These are phyloP conservation scores for Cercocebus atys DNA, from an alignment of 2,113 vertebrate genomes.

Conservation along the genomic window DNA sequence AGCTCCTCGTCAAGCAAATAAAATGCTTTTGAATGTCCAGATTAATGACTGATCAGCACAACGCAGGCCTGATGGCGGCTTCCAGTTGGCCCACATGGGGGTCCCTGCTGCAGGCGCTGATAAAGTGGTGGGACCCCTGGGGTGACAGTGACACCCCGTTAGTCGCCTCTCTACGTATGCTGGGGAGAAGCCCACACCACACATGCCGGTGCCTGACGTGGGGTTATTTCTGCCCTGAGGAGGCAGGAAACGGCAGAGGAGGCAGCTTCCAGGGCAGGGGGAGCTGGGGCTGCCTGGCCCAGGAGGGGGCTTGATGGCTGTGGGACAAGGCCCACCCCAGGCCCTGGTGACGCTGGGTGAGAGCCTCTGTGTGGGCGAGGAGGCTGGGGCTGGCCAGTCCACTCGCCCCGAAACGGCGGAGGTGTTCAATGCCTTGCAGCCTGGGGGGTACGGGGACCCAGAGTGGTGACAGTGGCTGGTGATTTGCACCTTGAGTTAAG, in stretches of 20 bases:
- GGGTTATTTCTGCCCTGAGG: fast-evolving
- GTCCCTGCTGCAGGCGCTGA: conserved; percentile 62
- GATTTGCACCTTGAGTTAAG: not conserved
- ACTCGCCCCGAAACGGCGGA: fast-evolving
- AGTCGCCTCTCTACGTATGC: conserved; percentile 82
- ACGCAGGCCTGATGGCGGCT: conserved; percentile 54
- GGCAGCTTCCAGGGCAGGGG: not conserved
- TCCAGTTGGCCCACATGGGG: conserved; percentile 63
- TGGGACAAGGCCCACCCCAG: not conserved
- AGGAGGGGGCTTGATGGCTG: not conserved
- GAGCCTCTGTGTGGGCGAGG: fast-evolving
- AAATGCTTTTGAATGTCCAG: conserved; percentile 82
- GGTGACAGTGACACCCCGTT: conserved; percentile 77
- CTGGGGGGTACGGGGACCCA: fast-evolving
- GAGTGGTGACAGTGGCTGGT: fast-evolving
- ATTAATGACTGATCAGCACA: conserved; percentile 86
- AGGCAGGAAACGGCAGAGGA: not conserved
- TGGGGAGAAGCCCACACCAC: conserved; percentile 40
- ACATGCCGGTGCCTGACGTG: fast-evolving
- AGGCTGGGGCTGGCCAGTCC: not conserved
- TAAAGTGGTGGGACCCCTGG: not conserved
- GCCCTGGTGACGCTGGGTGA: fast-evolving
- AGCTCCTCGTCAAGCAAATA: conserved; percentile 78
- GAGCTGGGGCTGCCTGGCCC: not conserved
- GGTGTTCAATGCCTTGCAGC: too few relatives aligned